Evolutionary conservation across 2,113 vertebrate species (phyloP).

Genomic region (Sinosuthora webbiana): DNA sequence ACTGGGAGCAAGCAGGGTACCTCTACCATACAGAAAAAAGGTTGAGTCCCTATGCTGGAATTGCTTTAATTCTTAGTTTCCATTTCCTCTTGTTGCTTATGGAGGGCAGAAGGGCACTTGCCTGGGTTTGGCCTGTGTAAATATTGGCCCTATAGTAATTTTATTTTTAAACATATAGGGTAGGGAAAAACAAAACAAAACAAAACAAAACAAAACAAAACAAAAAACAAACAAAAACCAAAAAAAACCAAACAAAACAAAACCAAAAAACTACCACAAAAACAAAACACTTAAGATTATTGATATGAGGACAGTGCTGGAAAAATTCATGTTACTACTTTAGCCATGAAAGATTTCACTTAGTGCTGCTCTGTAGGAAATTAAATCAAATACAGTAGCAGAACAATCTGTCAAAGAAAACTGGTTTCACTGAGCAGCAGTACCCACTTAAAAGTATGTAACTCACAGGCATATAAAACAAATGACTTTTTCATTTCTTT

Average conservation of each 20-base stretch:
- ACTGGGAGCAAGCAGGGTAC: background rate
- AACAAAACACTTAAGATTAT: background rate
- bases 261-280: background rate
- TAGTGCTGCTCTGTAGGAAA: constrained; percentile 31
- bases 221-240: no score
- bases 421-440: constrained; percentile 29
- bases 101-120: background rate
- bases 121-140: background rate
- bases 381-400: constrained; percentile 70
- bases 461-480: constrained; percentile 39
- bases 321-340: constrained; percentile 34
- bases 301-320: background rate
- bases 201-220: background rate
- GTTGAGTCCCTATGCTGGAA: background rate
- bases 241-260: background rate
- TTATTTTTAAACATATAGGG: constrained; percentile 42
- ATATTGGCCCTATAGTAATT: background rate
- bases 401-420: constrained; percentile 61
- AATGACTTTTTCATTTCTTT: constrained; percentile 48
- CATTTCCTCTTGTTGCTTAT: background rate
- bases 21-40: background rate
- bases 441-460: constrained; percentile 47
- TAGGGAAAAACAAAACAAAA: background rate
- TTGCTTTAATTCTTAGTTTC: background rate
- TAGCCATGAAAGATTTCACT: constrained; percentile 55